Evolutionary conservation across 30 jellyfish, hydroid and myxozoan species (phyloP), one percentile per base, ranked within the genome.

Genomic region (Turritopsis dohrnii): DNA sequence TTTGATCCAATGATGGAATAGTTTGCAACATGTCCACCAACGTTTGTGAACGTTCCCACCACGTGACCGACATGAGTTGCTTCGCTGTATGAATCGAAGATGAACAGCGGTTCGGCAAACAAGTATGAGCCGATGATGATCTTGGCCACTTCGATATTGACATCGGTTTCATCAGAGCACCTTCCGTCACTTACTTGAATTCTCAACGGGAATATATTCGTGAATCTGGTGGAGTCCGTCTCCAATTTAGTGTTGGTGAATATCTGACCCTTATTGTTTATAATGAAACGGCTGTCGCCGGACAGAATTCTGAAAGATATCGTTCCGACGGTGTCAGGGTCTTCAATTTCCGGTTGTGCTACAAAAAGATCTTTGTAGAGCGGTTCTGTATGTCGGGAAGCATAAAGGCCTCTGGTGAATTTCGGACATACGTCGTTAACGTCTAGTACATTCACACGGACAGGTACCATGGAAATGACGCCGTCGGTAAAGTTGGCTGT

Each of bases 341-440:
- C 91, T 52, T 29, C 77, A 26, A 54, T 89, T 21, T 27, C 52
- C 22, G 66, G 24, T 8, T 20, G 29, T 21, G 89, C 91, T 13
- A 75, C 88, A 17, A 81, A 18, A 28, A 66, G 85, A 66, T 30
- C 88, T 1, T 1, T 66, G 28, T n/a, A 27, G 9, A 81, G 5
- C 54, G 88, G 88, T 53, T 81, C 88, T 8, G 88, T 81, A 66
- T 81, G 84, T 5, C 66, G 84, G 0, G 52, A 20, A 7, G 54
- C 74, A 30, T 54, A 54, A n/a, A 19, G 30, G 7, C 17, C 19
- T 53, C 20, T 30, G 0, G 88, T 21, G 79, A 89, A 88, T 25
- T 76, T 81, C 19, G 98, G 98, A 53, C 98, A 93, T 82, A 81
- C 85, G 84, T 93, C 87, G 54, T 93, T 93, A 26, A 93, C 84